These are phyloP conservation scores for Idris sp. DNA, from an alignment of 1,140 invertebrate species.

Conservation along the genomic window DNA sequence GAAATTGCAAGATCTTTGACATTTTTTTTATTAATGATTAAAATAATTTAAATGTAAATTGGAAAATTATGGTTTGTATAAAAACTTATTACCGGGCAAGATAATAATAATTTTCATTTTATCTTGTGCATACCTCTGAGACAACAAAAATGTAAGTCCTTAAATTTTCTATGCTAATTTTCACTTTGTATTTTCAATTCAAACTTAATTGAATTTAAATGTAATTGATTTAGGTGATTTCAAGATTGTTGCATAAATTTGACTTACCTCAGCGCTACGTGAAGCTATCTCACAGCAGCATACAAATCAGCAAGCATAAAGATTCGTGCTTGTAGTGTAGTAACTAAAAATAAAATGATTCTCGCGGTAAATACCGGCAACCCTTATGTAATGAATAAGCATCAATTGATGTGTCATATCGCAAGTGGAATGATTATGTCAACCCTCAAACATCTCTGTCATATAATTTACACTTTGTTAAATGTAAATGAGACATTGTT, in stretches of 20 bases:
- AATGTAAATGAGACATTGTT: neutral
- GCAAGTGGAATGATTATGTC: conserved; percentile 48
- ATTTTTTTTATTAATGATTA: no score
- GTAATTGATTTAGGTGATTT: no score
- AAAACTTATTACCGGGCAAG: no score
- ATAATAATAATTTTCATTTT: no score
- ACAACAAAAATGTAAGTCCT: no score
- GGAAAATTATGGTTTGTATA: no score
- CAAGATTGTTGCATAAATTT: conserved; percentile 47
- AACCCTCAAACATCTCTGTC: conserved; percentile 36
- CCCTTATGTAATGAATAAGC: conserved; percentile 75
- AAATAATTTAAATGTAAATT: no score
- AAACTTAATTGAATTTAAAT: no score
- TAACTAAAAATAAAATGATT: conserved; percentile 61
- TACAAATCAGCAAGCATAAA: conserved; percentile 47
- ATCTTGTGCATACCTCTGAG: no score
- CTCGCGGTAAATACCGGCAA: conserved; percentile 69
- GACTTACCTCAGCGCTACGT: conserved; percentile 22
- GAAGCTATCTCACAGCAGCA: conserved; percentile 34
- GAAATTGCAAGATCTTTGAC: no score
- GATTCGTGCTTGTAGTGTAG: conserved; percentile 19
- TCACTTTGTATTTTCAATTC: no score
- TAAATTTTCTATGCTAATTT: no score
- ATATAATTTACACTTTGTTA: conserved; percentile 21
- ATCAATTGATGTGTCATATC: conserved; percentile 61